Evolutionary conservation across 2,888 invertebrate species (phyloP).

Genomic region (Amblyteles armatorius): DNA sequence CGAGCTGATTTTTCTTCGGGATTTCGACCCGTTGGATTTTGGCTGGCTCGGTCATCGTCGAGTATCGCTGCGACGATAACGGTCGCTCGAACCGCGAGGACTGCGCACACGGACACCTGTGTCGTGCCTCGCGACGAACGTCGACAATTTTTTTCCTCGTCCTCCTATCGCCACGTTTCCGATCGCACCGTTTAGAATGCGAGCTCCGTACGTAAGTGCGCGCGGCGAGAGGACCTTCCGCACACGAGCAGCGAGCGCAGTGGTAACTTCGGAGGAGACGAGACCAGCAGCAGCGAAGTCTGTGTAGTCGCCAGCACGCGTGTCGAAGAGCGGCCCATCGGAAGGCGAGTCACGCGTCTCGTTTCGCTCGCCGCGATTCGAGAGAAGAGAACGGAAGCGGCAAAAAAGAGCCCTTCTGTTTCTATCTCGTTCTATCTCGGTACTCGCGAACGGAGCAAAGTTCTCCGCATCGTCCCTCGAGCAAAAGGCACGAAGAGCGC

Average conservation of each 20-base stretch:
- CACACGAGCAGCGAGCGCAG: background rate
- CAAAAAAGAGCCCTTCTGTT: slow-evolving; percentile 62
- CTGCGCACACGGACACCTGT: background rate
- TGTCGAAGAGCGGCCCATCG: slow-evolving; percentile 68
- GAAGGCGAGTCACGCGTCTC: slow-evolving; percentile 76
- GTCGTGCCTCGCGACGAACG: background rate
- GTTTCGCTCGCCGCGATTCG: slow-evolving; percentile 67
- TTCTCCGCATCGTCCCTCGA: slow-evolving; percentile 1
- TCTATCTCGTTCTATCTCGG: slow-evolving; percentile 6
- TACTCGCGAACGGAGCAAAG: background rate
- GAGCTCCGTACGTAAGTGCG: slow-evolving; percentile 9
- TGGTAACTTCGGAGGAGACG: background rate
- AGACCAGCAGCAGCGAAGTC: slow-evolving; percentile 1
- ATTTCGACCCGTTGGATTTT: background rate
- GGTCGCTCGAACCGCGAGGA: background rate
- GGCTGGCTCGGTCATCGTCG: background rate
- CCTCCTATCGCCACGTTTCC: background rate
- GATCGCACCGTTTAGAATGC: slow-evolving; percentile 16
- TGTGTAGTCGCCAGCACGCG: slow-evolving; percentile 14
- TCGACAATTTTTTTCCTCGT: slow-evolving; percentile 1
- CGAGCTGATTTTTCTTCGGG: background rate
- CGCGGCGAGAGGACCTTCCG: slow-evolving; percentile 12
- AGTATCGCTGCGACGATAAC: background rate
- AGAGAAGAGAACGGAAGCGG: slow-evolving; percentile 70
- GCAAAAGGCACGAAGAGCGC: slow-evolving; percentile 3